phyloP scores from a whole-genome alignment of 2,113 vertebrate genomes.

The Scalopus aquaticus region DNA sequence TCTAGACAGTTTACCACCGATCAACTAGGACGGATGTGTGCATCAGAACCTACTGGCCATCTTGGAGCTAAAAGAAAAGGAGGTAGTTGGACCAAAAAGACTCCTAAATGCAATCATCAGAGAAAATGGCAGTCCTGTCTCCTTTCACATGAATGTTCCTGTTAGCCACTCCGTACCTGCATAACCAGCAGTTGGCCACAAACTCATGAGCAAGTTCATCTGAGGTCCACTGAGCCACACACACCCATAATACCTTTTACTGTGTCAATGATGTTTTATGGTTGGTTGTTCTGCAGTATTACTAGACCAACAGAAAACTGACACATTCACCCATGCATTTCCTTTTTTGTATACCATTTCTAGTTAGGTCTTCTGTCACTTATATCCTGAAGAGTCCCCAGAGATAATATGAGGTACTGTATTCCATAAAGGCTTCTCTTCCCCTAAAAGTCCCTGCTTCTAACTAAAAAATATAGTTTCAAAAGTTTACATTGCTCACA shows the following conservation, averaged over 20 bases:
- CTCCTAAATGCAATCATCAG: background rate
- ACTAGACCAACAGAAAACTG: background rate
- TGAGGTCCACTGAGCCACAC: background rate
- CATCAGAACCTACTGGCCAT: background rate
- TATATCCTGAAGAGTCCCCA: slow-evolving; percentile 7
- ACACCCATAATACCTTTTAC: background rate
- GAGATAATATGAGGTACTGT: background rate
- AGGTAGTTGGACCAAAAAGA: background rate
- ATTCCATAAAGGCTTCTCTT: background rate
- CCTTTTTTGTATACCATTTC: background rate
- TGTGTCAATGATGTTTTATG: background rate
- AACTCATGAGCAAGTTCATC: background rate
- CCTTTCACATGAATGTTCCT: background rate
- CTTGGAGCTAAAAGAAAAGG: slow-evolving; percentile 9
- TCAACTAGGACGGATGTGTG: background rate
- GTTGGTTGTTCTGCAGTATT: background rate
- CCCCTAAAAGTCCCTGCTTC: background rate
- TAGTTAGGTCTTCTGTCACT: background rate
- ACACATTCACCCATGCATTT: background rate
- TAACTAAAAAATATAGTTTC: slow-evolving; percentile 38
- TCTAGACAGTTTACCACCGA: background rate
- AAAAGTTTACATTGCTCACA: slow-evolving; percentile 33
- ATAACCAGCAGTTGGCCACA: background rate
- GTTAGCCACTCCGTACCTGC: background rate
- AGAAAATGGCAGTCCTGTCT: background rate